These are phyloP conservation scores for Gallinago undulata DNA, from an alignment of 2,113 vertebrate species.

Conservation along the genomic window DNA sequence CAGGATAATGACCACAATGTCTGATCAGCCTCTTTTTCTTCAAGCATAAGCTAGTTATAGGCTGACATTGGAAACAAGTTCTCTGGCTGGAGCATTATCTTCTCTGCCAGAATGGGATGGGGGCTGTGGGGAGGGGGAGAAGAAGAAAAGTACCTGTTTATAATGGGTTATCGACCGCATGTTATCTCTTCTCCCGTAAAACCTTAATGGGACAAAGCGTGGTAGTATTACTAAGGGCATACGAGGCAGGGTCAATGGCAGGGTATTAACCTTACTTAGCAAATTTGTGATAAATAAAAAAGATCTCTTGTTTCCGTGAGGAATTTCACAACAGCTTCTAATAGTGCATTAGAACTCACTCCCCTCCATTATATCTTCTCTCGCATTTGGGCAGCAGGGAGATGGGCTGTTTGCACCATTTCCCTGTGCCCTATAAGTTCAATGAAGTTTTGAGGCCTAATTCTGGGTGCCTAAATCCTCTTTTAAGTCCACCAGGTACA, in stretches of 20 bases:
- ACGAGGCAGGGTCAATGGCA: not conserved
- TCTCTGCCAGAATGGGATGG: not conserved
- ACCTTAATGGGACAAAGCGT: not conserved
- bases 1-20: not conserved
- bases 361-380: not conserved
- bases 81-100: not conserved
- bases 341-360: not conserved
- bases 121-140: not conserved
- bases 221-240: not conserved
- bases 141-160: conserved; percentile 14
- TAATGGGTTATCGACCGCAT: not conserved
- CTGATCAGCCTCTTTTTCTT: not conserved
- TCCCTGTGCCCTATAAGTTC: not conserved
- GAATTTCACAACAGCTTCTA: not conserved
- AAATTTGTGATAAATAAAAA: not conserved
- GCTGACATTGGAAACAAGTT: not conserved
- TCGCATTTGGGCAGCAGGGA: not conserved
- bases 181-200: conserved; percentile 35
- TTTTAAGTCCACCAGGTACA: not conserved
- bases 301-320: not conserved
- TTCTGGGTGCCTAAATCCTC: not conserved
- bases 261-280: conserved; percentile 24
- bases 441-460: not conserved
- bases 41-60: not conserved
- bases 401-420: not conserved